phyloP scores from a whole-genome alignment of 2,888 invertebrate genomes.

The Acronicta alni region DNA sequence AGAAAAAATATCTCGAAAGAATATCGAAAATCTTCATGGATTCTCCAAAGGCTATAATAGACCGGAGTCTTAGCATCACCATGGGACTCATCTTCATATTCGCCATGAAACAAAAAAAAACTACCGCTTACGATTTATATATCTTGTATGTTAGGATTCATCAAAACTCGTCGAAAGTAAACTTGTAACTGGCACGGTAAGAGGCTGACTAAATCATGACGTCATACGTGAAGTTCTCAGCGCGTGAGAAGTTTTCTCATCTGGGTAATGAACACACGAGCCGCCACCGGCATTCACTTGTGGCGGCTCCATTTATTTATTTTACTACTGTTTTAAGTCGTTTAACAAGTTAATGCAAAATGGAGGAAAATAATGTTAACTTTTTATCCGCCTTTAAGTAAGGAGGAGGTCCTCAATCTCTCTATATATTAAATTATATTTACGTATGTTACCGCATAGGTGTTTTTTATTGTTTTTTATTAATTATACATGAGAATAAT shows the following conservation, averaged over 20 bases:
- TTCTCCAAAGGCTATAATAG: too few relatives aligned
- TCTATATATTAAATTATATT: too few relatives aligned
- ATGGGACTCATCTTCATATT: too few relatives aligned
- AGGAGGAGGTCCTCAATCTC: too few relatives aligned
- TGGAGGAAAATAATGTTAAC: too few relatives aligned
- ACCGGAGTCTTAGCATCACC: too few relatives aligned
- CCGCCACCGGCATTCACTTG: conserved; percentile 11
- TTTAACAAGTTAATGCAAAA: background rate
- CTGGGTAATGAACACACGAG: conserved; percentile 42
- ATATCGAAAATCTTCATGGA: too few relatives aligned
- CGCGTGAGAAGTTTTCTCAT: conserved; percentile 50
- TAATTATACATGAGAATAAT: too few relatives aligned
- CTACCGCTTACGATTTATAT: background rate
- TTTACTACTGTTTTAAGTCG: conserved; percentile 7
- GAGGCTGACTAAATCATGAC: conserved; percentile 43
- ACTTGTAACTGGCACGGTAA: conserved; percentile 25
- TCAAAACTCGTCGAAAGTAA: conserved; percentile 20
- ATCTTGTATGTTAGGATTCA: conserved; percentile 17
- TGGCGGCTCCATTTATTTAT: conserved; percentile 14
- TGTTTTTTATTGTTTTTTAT: too few relatives aligned
- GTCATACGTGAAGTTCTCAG: conserved; percentile 22
- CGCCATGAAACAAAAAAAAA: background rate
- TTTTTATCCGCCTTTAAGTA: too few relatives aligned
- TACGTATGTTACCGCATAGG: too few relatives aligned
- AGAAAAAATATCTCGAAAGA: too few relatives aligned